Conservation (phyloP, 2,113 vertebrate species). For the Colossoma macropomum region DNA sequence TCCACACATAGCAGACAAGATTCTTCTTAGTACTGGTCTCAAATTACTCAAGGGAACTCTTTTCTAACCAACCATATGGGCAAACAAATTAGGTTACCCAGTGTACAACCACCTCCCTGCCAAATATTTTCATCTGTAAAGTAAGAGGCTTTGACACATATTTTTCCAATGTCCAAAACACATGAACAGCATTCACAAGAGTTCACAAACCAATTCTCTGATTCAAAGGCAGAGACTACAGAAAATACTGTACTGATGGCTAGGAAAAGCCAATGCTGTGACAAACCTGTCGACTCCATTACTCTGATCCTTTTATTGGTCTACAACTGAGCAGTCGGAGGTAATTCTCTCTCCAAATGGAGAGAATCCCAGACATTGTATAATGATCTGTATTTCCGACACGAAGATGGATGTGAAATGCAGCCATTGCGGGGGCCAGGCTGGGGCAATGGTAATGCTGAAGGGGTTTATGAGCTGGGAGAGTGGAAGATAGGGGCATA, state of each 20-base stretch:
- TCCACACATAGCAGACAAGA: not conserved
- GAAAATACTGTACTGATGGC: not conserved
- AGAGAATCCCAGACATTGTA: conserved; percentile 21
- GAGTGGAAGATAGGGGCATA: not conserved
- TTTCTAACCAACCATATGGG: not conserved
- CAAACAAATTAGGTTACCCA: not conserved
- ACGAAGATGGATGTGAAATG: conserved; percentile 26
- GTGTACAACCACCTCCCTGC: not conserved
- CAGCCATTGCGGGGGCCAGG: conserved; percentile 10
- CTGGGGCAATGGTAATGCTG: not conserved
- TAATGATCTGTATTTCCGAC: conserved; percentile 29
- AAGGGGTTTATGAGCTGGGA: conserved; percentile 24
- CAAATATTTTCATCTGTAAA: not conserved
- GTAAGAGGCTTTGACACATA: not conserved
- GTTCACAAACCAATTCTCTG: not conserved
- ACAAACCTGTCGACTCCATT: conserved; percentile 12
- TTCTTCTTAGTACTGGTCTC: not conserved
- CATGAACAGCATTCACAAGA: not conserved
- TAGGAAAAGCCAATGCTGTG: not conserved
- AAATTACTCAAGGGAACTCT: not conserved
- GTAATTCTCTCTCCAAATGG: conserved; percentile 4
- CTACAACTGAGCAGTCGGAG: not conserved
- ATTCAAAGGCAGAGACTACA: not conserved
- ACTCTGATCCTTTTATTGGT: not conserved
- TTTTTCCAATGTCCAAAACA: not conserved